Base-by-base conservation (phyloP, 2,888 invertebrate species). In the Pycnomerus fuliginosus region DNA sequence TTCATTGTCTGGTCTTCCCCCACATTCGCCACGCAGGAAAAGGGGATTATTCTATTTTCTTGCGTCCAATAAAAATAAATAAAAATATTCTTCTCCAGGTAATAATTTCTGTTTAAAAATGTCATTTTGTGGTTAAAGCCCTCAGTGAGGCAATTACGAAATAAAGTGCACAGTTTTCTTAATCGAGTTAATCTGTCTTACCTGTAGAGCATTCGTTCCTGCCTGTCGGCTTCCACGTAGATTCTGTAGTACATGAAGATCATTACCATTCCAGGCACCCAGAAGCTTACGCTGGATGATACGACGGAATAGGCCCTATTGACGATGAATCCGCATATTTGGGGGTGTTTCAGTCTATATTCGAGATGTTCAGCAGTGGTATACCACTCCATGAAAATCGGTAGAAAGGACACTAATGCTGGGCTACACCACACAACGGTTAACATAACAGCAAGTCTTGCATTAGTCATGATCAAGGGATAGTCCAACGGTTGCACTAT, bases 371-470 rank as follows among this genome's bases (percentile, higher is more conserved):
- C 87, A 12, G 79, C 76, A 0, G 95, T 95, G 0, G 94, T 92
- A 70, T 96, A 96, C 88, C 94, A 91, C 16, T 91, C 94, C 74
- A 93, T 85, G 70, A 95, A 94, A 43, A 97, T 95, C 3, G 96
- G 96, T 10, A 94, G 80, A 69, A 95, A 95, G 1, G 95, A 95
- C 41, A 97, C 89, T 42, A 95, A 73, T 1, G 90, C 90, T 0
- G 96, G 94, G 50, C 91, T 84, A 61, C 90, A 85, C 96, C 96
- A 97, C 1, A 93, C 94, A 1, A 88, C 85, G 16, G 87, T 84
- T 39, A 93, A 70, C 90, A 91, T 90, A 27, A 90, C 79, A 1
- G 84, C 84, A 0, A 90, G 76, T 22, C 85, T 81, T 7, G 82
- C 80, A 41, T 87, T 86, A 0, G 95, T 95, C 90, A 96, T 94